Conservation (phyloP, 2,888 invertebrate genomes). For the Uropetala carovei region DNA sequence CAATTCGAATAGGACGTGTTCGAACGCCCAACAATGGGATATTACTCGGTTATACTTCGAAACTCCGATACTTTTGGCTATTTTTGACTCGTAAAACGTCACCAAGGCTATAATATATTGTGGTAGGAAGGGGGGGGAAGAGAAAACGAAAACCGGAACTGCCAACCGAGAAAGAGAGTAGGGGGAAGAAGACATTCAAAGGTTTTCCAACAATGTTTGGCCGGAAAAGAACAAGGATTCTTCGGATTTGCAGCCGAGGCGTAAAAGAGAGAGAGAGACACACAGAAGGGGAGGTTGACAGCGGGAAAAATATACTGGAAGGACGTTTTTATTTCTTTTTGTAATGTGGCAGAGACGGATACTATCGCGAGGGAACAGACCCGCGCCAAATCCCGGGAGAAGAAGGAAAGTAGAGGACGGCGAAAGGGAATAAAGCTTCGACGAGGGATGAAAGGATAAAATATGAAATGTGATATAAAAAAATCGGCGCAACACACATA, state of each 20-base stretch:
- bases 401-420: no score
- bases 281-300: not conserved
- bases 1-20: no score
- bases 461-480: no score
- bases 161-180: not conserved
- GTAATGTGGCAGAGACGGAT: conserved; percentile 26
- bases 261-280: not conserved
- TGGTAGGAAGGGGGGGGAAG: not conserved
- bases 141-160: not conserved
- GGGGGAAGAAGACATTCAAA: not conserved
- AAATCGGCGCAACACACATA: no score
- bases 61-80: not conserved
- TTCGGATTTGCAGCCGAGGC: not conserved
- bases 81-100: not conserved
- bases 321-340: not conserved
- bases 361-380: not conserved
- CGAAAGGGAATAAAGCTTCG: no score
- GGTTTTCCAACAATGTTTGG: not conserved
- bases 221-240: not conserved
- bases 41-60: not conserved
- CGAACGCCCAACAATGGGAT: no score
- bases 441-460: no score
- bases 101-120: not conserved
- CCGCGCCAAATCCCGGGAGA: no score
- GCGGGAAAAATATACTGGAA: conserved; percentile 1